A percentile compares a stretch with the other conserved stretches of the same genome.
phyloP scores from a whole-genome alignment of 2,888 invertebrate species.

The Pterobdella sp. region DNA sequence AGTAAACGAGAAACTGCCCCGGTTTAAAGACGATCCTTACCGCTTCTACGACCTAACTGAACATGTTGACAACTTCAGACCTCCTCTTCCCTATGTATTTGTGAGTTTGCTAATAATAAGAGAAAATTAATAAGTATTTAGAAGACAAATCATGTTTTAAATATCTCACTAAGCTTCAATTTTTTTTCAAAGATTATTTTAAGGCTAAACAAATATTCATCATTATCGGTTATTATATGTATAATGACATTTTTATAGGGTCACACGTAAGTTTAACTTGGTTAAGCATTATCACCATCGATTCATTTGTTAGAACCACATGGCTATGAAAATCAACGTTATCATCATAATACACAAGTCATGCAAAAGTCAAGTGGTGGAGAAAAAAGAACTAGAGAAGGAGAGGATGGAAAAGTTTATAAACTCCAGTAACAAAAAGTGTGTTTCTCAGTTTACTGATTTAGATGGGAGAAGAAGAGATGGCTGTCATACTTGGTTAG shows the following conservation, averaged over 20 bases:
- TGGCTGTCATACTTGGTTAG: not conserved
- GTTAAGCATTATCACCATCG: too few relatives aligned
- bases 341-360: not conserved
- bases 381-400: not conserved
- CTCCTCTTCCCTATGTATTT: not conserved
- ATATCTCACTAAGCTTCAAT: too few relatives aligned
- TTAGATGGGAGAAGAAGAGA: not conserved
- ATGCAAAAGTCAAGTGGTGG: not conserved
- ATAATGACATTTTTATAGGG: too few relatives aligned
- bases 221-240: too few relatives aligned
- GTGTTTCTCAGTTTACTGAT: not conserved
- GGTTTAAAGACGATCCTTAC: not conserved
- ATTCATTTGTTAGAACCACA: too few relatives aligned
- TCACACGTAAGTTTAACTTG: too few relatives aligned
- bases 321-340: too few relatives aligned
- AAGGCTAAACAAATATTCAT: too few relatives aligned
- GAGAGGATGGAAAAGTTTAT: not conserved
- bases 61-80: not conserved
- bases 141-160: too few relatives aligned
- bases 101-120: not conserved
- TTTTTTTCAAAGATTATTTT: not conserved
- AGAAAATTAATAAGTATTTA: too few relatives aligned
- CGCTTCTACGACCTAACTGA: not conserved
- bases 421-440: not conserved
- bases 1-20: not conserved